Evolutionary conservation across 2,888 invertebrate genomes (phyloP), one percentile per base, ranked within the genome.

Genomic region (Sarcophaga carnaria): DNA sequence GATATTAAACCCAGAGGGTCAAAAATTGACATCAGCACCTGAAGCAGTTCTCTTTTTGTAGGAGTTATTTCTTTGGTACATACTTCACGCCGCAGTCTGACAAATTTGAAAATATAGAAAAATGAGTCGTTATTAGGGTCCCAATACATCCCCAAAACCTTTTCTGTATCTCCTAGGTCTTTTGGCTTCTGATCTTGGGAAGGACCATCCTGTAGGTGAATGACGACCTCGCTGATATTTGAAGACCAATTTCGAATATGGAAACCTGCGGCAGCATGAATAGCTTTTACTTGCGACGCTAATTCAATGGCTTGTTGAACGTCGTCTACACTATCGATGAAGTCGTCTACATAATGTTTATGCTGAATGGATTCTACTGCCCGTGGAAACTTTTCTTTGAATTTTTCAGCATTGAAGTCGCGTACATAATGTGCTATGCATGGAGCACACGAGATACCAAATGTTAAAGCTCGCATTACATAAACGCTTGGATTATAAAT

Each of bases 1-100:
- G 85, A 84, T 11, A 88, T 27, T 22, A 89, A 81, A 0, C 85
- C 86, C 8, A 86, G 70, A 0, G 86, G 87, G 25, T 86, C 84
- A 66, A 80, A 88, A 59, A 88, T 37, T 37, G 37, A 37, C 37
- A 37, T 37, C 37, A 37, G 10, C 37, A 37, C 37, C 37, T 37
- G 37, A 17, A 87, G 82, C 5, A 64, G 14, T 45, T 88, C 83
- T 45, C 85, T 20, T 59, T 88, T 88, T n/a, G 85, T 85, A 3
- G 86, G 85, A 11, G 54, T 20, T 17, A 70, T 59, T 4, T 47
- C 20, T n/a, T 69, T 22, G 6, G 2, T 47, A 27, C 83, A 63
- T 37, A 88, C 75, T 12, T 88, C 74, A 4, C 86, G 79, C 2
- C 64, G 74, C 27, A 86, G 76, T 45, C 83, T 85, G 17, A 77